Conservation (phyloP, 2,113 vertebrate species). For the Phalacrocorax pelagicus region DNA sequence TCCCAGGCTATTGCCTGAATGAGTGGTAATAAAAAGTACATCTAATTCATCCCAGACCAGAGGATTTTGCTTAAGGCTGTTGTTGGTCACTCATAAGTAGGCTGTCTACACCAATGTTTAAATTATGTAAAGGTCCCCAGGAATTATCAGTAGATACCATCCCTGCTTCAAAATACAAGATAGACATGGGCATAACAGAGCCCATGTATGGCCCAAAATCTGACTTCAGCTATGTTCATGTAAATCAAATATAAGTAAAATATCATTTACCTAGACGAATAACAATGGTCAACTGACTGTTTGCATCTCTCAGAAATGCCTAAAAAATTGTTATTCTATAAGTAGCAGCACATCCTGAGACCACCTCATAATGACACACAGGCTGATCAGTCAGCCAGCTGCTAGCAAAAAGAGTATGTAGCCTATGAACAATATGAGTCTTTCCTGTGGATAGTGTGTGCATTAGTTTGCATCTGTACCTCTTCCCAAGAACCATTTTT, state of each 20-base stretch:
- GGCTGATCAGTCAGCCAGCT: neutral
- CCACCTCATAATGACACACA: neutral
- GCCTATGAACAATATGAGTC: neutral
- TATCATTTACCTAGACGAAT: neutral
- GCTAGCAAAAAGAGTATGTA: neutral
- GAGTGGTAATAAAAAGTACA: neutral
- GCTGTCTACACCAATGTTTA: neutral
- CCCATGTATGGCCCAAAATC: neutral
- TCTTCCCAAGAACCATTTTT: neutral
- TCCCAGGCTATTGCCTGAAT: neutral
- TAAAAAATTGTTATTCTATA: neutral
- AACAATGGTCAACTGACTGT: neutral
- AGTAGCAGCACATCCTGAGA: neutral
- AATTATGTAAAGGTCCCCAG: neutral
- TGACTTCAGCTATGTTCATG: fast-evolving
- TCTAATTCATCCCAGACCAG: neutral
- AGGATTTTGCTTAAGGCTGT: neutral
- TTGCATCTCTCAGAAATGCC: neutral
- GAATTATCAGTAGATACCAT: neutral
- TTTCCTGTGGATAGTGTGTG: neutral
- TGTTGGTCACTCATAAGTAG: neutral
- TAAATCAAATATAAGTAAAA: neutral
- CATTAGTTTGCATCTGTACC: neutral
- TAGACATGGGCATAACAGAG: neutral
- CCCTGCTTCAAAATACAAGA: neutral